A percentile compares a stretch with the other conserved stretches of the same genome.
These are phyloP conservation scores for Lymantria dispar DNA, from an alignment of 2,888 invertebrate genomes.

Conservation along the genomic window DNA sequence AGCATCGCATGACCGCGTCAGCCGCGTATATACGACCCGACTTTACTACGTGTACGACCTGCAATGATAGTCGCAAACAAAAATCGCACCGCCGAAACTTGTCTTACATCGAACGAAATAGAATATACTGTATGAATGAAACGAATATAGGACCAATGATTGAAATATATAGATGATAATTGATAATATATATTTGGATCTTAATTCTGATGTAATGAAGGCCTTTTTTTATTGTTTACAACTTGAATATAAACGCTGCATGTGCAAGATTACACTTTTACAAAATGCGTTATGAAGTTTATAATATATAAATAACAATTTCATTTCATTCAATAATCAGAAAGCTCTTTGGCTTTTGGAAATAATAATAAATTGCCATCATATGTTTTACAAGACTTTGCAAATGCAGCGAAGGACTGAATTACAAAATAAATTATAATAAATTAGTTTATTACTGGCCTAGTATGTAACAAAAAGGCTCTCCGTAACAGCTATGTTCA, in stretches of 20 bases:
- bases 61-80: conserved; percentile 70
- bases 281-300: too few species aligned
- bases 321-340: too few species aligned
- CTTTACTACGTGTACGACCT: conserved; percentile 66
- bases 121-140: background rate
- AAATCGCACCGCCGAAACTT: conserved; percentile 43
- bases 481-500: too few species aligned
- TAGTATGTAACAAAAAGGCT: too few species aligned
- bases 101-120: conserved; percentile 25
- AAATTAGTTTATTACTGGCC: too few species aligned
- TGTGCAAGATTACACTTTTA: too few species aligned
- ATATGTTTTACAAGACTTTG: too few species aligned
- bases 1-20: conserved; percentile 65
- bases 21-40: conserved; percentile 54
- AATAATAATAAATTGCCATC: too few species aligned
- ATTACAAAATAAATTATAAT: too few species aligned
- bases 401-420: too few species aligned
- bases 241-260: background rate
- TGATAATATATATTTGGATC: conserved; percentile 7
- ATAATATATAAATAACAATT: too few species aligned
- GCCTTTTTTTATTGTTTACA: conserved; percentile 19
- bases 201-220: conserved; percentile 8
- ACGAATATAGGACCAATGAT: conserved; percentile 4
- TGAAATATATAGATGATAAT: conserved; percentile 13
- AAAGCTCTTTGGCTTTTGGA: too few species aligned